Percentiles rank a stretch among this genome's conserved stretches.
Conservation (phyloP, 1,140 invertebrate genomes). For the Aradophagus sp. region DNA sequence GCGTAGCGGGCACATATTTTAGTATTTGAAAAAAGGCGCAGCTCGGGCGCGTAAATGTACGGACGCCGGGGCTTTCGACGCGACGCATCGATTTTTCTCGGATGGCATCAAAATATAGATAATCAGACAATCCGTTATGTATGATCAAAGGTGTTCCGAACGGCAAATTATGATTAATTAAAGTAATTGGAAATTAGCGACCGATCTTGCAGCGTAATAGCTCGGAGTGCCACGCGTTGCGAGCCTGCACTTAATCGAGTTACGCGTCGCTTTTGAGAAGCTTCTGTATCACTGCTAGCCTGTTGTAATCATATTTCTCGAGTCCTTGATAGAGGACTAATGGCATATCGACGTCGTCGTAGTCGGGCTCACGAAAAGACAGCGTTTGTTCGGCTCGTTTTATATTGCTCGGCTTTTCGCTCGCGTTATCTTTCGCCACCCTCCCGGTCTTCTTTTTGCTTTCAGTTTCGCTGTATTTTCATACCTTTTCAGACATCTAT, state of each 20-base stretch:
- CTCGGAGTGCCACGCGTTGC: conserved; percentile 63
- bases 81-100: conserved; percentile 49
- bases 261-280: conserved; percentile 72
- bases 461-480: too few relatives aligned
- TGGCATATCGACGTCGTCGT: conserved; percentile 62
- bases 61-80: conserved; percentile 34
- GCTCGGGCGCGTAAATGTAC: too few relatives aligned
- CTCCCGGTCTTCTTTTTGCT: too few relatives aligned
- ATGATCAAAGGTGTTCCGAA: conserved; percentile 71
- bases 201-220: conserved; percentile 71
- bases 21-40: too few relatives aligned
- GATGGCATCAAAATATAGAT: conserved; percentile 55
- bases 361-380: conserved; percentile 50
- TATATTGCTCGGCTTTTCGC: conserved; percentile 28
- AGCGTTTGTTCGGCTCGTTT: conserved; percentile 45
- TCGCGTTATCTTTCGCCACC: too few relatives aligned
- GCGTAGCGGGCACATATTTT: conserved; percentile 27
- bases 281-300: conserved; percentile 70
- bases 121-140: conserved; percentile 58
- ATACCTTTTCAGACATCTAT: too few relatives aligned
- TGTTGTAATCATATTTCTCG: conserved; percentile 70
- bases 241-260: conserved; percentile 67
- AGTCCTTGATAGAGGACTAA: conserved; percentile 69
- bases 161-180: conserved; percentile 72
- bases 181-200: conserved; percentile 73